phyloP scores from a whole-genome alignment of 2,797 vertebrate species.

The Eremophila alpestris region DNA sequence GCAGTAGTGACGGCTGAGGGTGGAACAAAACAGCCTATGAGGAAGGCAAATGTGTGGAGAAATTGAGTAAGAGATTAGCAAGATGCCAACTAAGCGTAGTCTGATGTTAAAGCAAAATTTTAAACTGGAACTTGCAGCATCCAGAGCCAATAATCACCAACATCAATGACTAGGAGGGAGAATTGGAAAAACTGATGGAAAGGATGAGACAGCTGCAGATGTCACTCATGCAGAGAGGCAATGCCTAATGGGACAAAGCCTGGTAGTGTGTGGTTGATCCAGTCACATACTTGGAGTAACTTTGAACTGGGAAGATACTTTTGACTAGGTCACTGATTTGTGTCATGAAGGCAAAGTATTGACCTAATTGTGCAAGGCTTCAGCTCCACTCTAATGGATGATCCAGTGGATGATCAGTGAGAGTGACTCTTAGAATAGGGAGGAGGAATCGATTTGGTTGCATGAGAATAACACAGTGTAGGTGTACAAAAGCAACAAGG shows the following conservation, averaged over 20 bases:
- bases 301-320: not conserved
- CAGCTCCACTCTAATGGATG: not conserved
- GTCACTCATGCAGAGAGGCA: not conserved
- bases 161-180: not conserved
- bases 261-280: accelerated
- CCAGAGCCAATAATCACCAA: not conserved
- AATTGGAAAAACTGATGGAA: not conserved
- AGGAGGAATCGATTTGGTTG: not conserved
- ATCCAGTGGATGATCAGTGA: not conserved
- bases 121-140: not conserved
- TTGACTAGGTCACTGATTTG: not conserved
- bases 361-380: not conserved
- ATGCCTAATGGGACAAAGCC: not conserved
- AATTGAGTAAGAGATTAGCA: not conserved
- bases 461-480: accelerated
- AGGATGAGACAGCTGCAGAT: not conserved
- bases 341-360: not conserved
- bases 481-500: not conserved
- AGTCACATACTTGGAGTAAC: not conserved
- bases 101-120: not conserved
- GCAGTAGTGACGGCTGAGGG: not conserved
- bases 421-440: not conserved
- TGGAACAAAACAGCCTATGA: not conserved
- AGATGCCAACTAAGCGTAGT: not conserved
- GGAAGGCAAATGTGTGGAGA: not conserved